Conservation (phyloP, 2,113 vertebrate species). For the Alligator mississippiensis region DNA sequence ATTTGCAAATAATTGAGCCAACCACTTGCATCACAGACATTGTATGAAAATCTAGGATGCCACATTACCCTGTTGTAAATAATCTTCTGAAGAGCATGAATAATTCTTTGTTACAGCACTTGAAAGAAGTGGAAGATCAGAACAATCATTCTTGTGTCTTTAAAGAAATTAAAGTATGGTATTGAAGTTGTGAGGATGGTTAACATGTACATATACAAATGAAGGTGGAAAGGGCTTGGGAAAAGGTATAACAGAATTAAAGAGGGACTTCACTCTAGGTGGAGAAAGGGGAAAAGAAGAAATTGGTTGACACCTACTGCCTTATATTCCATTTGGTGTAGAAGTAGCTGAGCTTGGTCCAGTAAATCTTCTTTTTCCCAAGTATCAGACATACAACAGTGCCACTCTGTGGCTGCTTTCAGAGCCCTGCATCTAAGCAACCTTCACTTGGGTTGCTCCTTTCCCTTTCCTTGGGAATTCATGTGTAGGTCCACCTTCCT, state of each 20-base stretch:
- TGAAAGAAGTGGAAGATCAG: constrained; percentile 36
- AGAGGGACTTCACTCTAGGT: constrained; percentile 14
- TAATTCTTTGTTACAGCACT: constrained; percentile 8
- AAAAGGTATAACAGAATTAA: not conserved
- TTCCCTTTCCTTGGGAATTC: constrained; percentile 30
- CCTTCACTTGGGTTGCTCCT: not conserved
- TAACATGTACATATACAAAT: constrained; percentile 29
- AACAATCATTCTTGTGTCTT: not conserved
- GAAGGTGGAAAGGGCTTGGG: constrained; percentile 10
- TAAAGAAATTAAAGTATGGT: constrained; percentile 30
- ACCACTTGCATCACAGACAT: not conserved
- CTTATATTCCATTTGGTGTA: constrained; percentile 1
- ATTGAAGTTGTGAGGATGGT: constrained; percentile 6
- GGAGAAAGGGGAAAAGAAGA: not conserved
- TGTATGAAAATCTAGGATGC: not conserved
- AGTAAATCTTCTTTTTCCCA: constrained; percentile 17
- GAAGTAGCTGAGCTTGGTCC: not conserved
- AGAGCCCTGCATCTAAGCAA: not conserved
- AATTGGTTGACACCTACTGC: not conserved
- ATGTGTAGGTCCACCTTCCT: constrained; percentile 23
- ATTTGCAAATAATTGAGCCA: not conserved
- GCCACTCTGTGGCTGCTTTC: not conserved
- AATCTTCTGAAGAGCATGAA: constrained; percentile 22
- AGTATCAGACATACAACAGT: constrained; percentile 11
- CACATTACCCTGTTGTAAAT: not conserved